Evolutionary conservation across 2,113 vertebrate genomes (phyloP), one percentile per base, ranked within the genome.

Genomic region (Catharus bicknelli): DNA sequence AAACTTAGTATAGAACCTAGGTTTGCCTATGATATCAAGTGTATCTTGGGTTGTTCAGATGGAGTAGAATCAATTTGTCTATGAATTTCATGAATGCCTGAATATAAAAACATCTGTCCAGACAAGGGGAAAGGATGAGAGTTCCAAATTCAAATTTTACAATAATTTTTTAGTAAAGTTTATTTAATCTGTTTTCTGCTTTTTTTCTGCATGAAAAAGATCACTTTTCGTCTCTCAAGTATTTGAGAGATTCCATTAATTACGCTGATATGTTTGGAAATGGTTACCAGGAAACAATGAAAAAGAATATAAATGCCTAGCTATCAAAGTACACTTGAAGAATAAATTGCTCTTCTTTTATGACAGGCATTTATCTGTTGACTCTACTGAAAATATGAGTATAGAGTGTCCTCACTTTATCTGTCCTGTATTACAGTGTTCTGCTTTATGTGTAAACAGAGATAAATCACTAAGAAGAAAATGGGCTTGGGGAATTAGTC

Each of bases 381-480:
- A 43, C 38, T 82, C 34, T 64, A 25, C 51, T 73, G 78, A 87
- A 86, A 87, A 87, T 84, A 87, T 70, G 38, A 94, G 38, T 21
- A 80, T 88, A 95, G 55, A 87, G 94, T 87, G 63, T 79, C 54
- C 75, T 87, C n/a, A 27, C 21, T 86, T 94, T 89, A 83, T 96
- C 81, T 87, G 57, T 40, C 45, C 51, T 40, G 5, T 83, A 30
- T 73, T 66, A 83, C 15, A 95, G 51, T 4, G 0, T 69, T 87
- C 62, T 87, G 32, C 36, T 82, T 94, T 96, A 79, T 92, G 66
- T 83, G 34, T 94, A 95, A 96, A 94, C 55, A 84, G 38, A 94
- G 62, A 90, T 72, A 95, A 92, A 89, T 47, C 54, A 73, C 50
- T 51, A 80, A 54, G n/a, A 36, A 45, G 32, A 54, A 78, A 88